These are phyloP conservation scores for Cebus imitator DNA, from an alignment of 2,113 vertebrate species.

Conservation along the genomic window DNA sequence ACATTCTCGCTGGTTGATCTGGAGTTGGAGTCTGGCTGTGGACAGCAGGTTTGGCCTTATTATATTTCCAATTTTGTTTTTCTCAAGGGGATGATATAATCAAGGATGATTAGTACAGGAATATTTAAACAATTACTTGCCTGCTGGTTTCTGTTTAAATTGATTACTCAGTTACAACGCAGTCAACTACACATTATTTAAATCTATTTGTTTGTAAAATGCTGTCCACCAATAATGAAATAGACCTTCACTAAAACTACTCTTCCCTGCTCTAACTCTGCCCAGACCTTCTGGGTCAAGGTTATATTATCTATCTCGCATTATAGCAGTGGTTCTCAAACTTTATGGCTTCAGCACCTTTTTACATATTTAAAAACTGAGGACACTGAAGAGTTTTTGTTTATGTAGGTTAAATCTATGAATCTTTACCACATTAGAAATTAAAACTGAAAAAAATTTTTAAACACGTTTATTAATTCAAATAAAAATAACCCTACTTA, in stretches of 20 bases:
- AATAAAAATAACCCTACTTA: background rate
- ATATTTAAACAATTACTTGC: conserved; percentile 29
- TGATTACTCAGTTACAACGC: background rate
- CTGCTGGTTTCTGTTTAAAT: conserved; percentile 20
- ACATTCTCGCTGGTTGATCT: background rate
- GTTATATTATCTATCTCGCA: background rate
- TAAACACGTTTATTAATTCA: background rate
- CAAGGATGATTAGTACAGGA: background rate
- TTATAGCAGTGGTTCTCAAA: background rate
- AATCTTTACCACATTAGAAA: background rate
- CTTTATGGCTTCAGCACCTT: background rate
- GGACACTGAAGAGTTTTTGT: background rate
- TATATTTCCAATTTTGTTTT: conserved; percentile 3
- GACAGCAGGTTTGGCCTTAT: background rate
- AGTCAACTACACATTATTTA: conserved; percentile 42
- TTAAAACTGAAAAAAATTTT: background rate
- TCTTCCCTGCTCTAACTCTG: background rate
- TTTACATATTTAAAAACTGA: conserved; percentile 25
- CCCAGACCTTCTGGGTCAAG: background rate
- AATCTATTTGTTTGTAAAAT: background rate
- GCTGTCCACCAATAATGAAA: background rate
- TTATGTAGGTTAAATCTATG: background rate
- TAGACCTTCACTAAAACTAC: background rate
- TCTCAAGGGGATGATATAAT: conserved; percentile 16
- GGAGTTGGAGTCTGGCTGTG: background rate